Base-by-base conservation (phyloP, 2,888 invertebrate genomes). In the Bimastos eiseni region DNA sequence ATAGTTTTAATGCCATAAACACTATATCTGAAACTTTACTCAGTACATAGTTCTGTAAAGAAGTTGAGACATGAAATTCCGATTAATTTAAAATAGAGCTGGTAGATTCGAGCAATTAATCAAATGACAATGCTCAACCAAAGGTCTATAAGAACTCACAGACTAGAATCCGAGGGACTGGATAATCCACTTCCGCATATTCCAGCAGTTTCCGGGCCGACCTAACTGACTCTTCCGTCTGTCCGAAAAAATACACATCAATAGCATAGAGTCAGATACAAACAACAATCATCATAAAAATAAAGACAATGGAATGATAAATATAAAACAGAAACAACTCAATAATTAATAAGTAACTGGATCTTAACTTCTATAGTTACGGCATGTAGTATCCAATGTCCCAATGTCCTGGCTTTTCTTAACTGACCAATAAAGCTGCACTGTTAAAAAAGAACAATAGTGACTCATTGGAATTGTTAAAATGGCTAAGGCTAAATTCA, bases 131-230 rank as follows among this genome's bases (percentile, higher is more conserved):
- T 13, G 24, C 30, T n/a, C 70, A 30, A 13, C 70, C n/a, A 70
- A 70, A 70, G 70, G 11, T n/a, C 30, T 70, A n/a, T n/a, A 70
- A n/a, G 37, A 84, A 91, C 94, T 93, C 93, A 93, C 99, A 98
- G 92, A 99, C 99, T 94, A 99, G 96, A 94, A 97, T 97, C 93
- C 98, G 97, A 93, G 99, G 99, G 94, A 99, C 99, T 96, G 98
- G 97, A 95, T 98, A 97, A 93, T 97, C 97, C 96, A 98, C 98
- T 96, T 99, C 98, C 93, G 98, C 97, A 96, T 98, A 99, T 96
- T 99, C 99, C 94, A 99, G 96, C 97, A 99, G 97, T 92, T 97
- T 97, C 91, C 99, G 97, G 91, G 99, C 99, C 94, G 97, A 97
- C 94, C 97, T 97, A 91, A 99, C 99, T 92, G 98, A 97, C 94